Evolutionary conservation across 2,888 invertebrate genomes (phyloP).

Genomic region (Halictus quadricinctus): DNA sequence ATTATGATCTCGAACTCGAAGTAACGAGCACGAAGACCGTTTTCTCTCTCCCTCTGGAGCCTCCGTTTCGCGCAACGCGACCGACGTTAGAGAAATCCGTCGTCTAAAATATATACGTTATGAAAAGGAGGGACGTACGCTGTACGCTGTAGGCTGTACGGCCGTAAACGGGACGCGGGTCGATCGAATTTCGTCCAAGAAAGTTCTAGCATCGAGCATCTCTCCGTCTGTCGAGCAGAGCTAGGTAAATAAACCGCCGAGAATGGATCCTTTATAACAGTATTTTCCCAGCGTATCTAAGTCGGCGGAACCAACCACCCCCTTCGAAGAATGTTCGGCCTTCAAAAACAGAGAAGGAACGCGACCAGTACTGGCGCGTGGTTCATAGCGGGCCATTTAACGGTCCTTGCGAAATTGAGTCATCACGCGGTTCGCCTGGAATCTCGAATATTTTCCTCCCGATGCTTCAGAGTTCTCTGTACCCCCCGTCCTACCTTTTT

Average conservation of each 20-base stretch:
- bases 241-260: slow-evolving; percentile 49
- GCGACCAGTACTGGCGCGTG: slow-evolving; percentile 69
- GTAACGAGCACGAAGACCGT: slow-evolving; percentile 71
- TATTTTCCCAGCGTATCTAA: slow-evolving; percentile 45
- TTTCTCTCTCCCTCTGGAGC: slow-evolving; percentile 33
- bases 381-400: slow-evolving; percentile 81
- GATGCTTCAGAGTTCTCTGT: slow-evolving; percentile 78
- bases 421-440: slow-evolving; percentile 82
- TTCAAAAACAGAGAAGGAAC: slow-evolving; percentile 80
- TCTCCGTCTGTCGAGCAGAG: slow-evolving; percentile 5
- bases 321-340: slow-evolving; percentile 79
- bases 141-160: neutral
- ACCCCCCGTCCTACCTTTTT: slow-evolving; percentile 25
- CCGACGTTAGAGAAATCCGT: slow-evolving; percentile 32
- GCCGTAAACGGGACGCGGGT: neutral
- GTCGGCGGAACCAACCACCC: slow-evolving; percentile 59
- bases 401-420: slow-evolving; percentile 82
- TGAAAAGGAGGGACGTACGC: neutral
- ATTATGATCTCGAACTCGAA: slow-evolving; percentile 79
- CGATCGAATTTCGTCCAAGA: neutral
- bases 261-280: slow-evolving; percentile 52
- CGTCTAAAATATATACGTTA: slow-evolving; percentile 36
- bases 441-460: slow-evolving; percentile 84
- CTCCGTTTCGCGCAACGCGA: slow-evolving; percentile 21
- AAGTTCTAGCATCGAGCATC: neutral